Evolutionary conservation across 2,113 vertebrate species (phyloP), one percentile per base, ranked within the genome.

Genomic region (Mirza zaza): DNA sequence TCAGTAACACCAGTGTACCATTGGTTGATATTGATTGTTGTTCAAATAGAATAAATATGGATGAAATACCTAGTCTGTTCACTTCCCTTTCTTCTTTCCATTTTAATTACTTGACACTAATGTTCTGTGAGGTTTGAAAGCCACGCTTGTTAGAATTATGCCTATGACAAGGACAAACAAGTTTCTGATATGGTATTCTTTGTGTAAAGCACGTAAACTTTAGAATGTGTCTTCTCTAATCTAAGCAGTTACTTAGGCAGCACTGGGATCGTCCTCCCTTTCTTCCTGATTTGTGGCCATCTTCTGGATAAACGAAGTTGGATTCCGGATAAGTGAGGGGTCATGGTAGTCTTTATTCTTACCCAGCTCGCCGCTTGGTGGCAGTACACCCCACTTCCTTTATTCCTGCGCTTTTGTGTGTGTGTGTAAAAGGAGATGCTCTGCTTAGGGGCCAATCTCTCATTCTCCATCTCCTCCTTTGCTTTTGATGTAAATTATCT

Each of bases 321-420:
- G 2, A 14, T 84, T 84, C 32, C 0, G 0, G 57, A 3, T 70
- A 73, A 36, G 0, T 0, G 85, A 94, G 52, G 57, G 39, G 9
- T 9, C 65, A 12, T 15, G 63, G 68, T 1, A 34, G 67, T 2
- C 91, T 29, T 21, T 52, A 3, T 0, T 61, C 90, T 59, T 39
- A 83, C 27, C 8, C 34, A 89, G 91, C 34, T 98, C 68, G 42
- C 98, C 98, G 90, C 97, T 65, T 96, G 98, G 94, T 98, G 98
- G 97, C 98, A 98, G 98, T 94, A 96, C 95, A 93, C 76, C 93
- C 96, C 97, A 8, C 76, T 0, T 83, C 93, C 98, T 95, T 23
- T 65, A 57, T 34, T 3, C 17, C 67, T 63, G 11, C 13, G 14
- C 50, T n/a, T n/a, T 10, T 3, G 3, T 15, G 3, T 1, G 36